Evolutionary conservation across 23 tunicate genomes (phyloP), one percentile per base, ranked within the genome.

Genomic region (Halocynthia roretzi): DNA sequence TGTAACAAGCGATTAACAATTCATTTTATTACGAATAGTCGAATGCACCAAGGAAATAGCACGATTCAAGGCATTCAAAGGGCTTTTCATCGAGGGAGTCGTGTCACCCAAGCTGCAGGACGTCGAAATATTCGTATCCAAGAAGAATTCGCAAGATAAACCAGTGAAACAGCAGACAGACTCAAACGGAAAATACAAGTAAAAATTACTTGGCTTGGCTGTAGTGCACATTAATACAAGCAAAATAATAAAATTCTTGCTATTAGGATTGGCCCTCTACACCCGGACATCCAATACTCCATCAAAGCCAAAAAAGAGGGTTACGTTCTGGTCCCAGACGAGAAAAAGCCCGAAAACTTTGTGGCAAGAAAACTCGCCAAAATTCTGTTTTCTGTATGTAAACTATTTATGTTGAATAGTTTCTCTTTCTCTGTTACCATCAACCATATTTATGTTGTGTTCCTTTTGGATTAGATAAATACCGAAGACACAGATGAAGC

Each of bases 311-410:
- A 61, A 19, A 53, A 87, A 68, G 85, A 86, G 50, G 98, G 82
- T 74, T 80, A 92, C 75, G 82, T 71, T 7, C 19, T 92, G 61
- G 76, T 82, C 9, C 76, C 83, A n/a, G 76, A 81, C 10, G 68
- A 40, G n/a, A 83, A 74, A 11, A 78, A 82, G 31, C 52, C 22
- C 0, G 93, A 84, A n/a, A 70, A 74, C 61, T 92, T 92, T 76
- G 55, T 8, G 9, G 98, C 88, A 50, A 92, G 79, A 70, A 92
- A 92, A 80, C 74, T 85, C 0, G 81, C 93, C 82, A 92, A 92
- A 52, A 77, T 92, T 15, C 54, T 71, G 44, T 31, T 31, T 31
- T 31, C 44, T 31, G 44, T 31, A 31, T 31, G 44, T 31, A 4
- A 31, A 31, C 44, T 31, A 31, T 31, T 31, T 1, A 31, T 4